Base-by-base conservation (phyloP, 1,140 invertebrate species). In the Paralvinella palmiformis region DNA sequence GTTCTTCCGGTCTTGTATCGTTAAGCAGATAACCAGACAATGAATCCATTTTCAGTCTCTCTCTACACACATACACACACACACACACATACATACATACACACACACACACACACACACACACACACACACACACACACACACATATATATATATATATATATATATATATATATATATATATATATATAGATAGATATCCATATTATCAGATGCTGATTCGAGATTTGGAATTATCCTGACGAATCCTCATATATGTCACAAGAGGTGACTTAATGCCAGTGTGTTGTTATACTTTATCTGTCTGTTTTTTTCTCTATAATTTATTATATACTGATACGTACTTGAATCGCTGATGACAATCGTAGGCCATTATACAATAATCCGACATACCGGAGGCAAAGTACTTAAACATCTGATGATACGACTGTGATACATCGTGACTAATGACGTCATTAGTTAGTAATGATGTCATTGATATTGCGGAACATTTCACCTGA, bases 131-230 rank as follows among this genome's bases (percentile, higher is more conserved):
- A 50, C 4, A 3, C 27, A 50, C 17, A 15, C 27, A 4, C 17
- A 50, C 17, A 50, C 17, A 50, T 50, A 50, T 50, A 50, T 50
- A 50, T 15, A 50, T 50, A 50, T 15, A 50, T 50, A 50, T 15
- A 50, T 50, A 15, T 15, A 50, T 50, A 4, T 15, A 50, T 5
- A 15, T 24, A 50, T 50, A 50, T 50, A 15, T 50, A 15, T 5
- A 50, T 5, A 5, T 50, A 50, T 50, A 50, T 50, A 5, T 50
- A 50, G 20, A 5, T 50, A 50, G 20, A 50, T 50, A 50, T 50
- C 20, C 27, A 50, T 50, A 50, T 50, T 22, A 22, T 22, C 27
- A 50, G 20, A 50, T 50, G n/a, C n/a, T n/a, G n/a, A n/a, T n/a
- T n/a, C n/a, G n/a, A n/a, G n/a, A 50, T 50, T 22, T 50, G 27